Percentiles rank a stretch among this genome's conserved stretches.
These are phyloP conservation scores for Apolygus lucorum DNA, from an alignment of 1,140 invertebrate genomes.

Conservation along the genomic window DNA sequence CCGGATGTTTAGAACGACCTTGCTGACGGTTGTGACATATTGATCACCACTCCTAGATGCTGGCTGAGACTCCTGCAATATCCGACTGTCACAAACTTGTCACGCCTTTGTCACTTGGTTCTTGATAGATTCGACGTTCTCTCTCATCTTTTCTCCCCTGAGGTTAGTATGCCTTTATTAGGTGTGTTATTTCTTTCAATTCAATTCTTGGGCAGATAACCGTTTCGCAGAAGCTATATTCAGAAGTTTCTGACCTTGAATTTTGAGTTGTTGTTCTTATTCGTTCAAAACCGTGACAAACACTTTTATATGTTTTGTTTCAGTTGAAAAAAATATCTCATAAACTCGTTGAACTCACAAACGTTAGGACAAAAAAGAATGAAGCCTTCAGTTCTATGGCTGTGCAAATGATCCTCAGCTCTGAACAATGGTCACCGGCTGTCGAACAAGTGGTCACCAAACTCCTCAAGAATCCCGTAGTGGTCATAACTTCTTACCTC, in stretches of 20 bases:
- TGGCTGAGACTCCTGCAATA: neutral
- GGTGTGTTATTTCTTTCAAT: neutral
- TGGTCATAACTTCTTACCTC: neutral
- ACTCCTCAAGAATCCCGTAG: neutral
- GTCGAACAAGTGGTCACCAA: neutral
- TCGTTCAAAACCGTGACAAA: too few species aligned
- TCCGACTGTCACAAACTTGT: neutral
- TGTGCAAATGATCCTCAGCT: neutral
- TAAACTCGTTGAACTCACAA: neutral
- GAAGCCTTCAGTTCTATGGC: neutral
- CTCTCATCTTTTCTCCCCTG: neutral
- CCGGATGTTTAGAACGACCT: conserved; percentile 1
- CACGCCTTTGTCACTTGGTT: neutral
- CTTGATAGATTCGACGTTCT: neutral
- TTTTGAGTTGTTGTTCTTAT: too few species aligned
- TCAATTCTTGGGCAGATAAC: neutral
- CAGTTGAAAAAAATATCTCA: neutral
- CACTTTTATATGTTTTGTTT: too few species aligned
- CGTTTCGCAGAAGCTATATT: too few species aligned
- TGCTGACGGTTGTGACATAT: neutral
- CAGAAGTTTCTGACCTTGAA: too few species aligned
- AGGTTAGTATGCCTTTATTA: neutral
- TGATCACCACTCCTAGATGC: conserved; percentile 19
- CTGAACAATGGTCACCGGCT: neutral
- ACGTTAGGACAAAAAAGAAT: neutral